These are phyloP conservation scores for Parnassius orleans DNA, from an alignment of 2,888 invertebrate genomes.

Conservation along the genomic window DNA sequence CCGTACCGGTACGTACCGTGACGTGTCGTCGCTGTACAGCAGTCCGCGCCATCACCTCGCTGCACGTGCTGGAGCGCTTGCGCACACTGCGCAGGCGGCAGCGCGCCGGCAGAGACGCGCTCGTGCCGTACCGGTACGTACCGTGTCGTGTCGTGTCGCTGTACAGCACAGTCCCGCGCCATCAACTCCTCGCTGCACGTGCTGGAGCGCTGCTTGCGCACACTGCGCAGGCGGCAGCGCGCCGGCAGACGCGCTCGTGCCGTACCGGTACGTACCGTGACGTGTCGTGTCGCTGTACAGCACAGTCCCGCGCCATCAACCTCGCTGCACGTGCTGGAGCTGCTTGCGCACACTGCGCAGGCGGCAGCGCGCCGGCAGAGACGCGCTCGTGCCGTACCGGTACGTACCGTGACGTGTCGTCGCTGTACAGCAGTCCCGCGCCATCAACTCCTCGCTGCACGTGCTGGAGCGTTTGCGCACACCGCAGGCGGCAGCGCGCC, in stretches of 20 bases:
- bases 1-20: too few relatives aligned
- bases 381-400: too few relatives aligned
- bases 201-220: constrained; percentile 89
- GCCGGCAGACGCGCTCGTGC: constrained; percentile 40
- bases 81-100: too few relatives aligned
- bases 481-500: constrained; percentile 90
- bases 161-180: constrained; percentile 87
- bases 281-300: constrained; percentile 86
- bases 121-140: too few relatives aligned
- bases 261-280: constrained; percentile 51
- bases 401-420: too few relatives aligned
- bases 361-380: not conserved
- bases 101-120: too few relatives aligned
- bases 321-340: constrained; percentile 91
- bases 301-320: constrained; percentile 94
- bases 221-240: constrained; percentile 67
- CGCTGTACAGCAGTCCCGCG: too few relatives aligned
- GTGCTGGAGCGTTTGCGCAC: constrained; percentile 77
- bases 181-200: constrained; percentile 95
- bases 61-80: too few relatives aligned
- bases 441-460: too few relatives aligned
- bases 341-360: constrained; percentile 44
- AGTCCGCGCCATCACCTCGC: too few relatives aligned
- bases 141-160: too few relatives aligned
- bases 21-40: too few relatives aligned